phyloP scores from a whole-genome alignment of 2,888 invertebrate species.

The Lathronympha strigana region DNA sequence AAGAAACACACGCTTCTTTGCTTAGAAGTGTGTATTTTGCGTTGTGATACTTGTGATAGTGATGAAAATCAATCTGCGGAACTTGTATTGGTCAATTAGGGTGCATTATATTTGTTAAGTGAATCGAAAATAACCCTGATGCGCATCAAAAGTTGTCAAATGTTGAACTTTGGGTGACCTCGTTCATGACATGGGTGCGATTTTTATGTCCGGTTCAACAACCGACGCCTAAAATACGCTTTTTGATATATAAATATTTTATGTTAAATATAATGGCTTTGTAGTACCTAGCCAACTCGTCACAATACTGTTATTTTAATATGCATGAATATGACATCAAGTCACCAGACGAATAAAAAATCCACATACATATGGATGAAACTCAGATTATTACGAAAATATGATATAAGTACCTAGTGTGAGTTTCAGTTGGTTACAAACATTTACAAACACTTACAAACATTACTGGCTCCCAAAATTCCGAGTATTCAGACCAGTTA shows the following conservation, averaged over 20 bases:
- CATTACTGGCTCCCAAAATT: too few species aligned
- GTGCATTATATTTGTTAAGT: background rate
- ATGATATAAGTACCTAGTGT: too few species aligned
- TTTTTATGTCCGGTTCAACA: constrained; percentile 29
- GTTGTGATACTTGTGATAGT: background rate
- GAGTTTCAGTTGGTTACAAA: too few species aligned
- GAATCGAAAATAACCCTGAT: constrained; percentile 2
- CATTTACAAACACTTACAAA: too few species aligned
- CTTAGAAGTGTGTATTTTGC: background rate
- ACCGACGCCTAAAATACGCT: background rate
- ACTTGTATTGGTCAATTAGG: background rate
- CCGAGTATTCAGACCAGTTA: too few species aligned
- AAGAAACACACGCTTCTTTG: background rate
- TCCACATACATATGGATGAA: too few species aligned
- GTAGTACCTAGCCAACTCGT: background rate
- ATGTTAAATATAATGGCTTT: constrained; percentile 1
- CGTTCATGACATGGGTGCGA: constrained; percentile 30
- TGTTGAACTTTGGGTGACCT: constrained; percentile 22
- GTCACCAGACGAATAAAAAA: too few species aligned
- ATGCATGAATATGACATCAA: too few species aligned
- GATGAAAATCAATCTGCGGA: background rate
- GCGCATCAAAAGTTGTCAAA: constrained; percentile 19
- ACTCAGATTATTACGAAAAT: too few species aligned
- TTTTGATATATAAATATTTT: background rate
- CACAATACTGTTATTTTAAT: background rate